Conservation (phyloP, 2,797 vertebrate species). For the Linurgus olivaceus region DNA sequence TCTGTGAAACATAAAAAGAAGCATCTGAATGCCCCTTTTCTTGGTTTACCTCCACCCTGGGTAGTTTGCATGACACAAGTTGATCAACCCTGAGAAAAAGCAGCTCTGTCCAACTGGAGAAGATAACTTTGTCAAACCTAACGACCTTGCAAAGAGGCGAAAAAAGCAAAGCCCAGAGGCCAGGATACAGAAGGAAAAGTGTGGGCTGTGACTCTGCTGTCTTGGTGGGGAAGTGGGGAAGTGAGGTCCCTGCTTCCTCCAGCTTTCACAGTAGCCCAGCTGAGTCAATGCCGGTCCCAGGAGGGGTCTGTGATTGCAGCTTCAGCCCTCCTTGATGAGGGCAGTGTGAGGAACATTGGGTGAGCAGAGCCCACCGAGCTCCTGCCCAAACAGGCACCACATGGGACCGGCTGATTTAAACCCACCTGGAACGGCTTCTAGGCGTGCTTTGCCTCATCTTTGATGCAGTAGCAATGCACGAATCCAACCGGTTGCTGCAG, state of each 20-base stretch:
- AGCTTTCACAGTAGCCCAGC: neutral
- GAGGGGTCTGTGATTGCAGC: rapidly evolving
- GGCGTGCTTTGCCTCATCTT: neutral
- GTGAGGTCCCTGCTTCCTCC: neutral
- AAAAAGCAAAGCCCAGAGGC: neutral
- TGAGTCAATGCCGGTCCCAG: rapidly evolving
- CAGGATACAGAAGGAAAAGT: neutral
- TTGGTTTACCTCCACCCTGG: constrained; percentile 28
- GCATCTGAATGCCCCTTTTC: constrained; percentile 23
- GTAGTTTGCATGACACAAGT: constrained; percentile 24
- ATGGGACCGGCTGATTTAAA: neutral
- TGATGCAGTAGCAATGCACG: neutral
- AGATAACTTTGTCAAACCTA: neutral
- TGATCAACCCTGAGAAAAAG: constrained; percentile 29
- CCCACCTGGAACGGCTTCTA: neutral
- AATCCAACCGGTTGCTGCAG: neutral
- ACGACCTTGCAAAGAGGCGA: neutral
- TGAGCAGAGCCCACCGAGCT: neutral
- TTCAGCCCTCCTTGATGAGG: neutral
- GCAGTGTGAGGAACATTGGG: rapidly evolving
- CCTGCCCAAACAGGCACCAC: rapidly evolving
- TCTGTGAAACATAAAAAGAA: constrained; percentile 40
- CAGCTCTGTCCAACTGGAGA: neutral
- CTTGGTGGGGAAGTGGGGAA: neutral
- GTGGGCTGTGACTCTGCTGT: neutral